These are phyloP conservation scores for Taenioides sp. DNA, from an alignment of 2,797 vertebrate genomes.

Conservation along the genomic window DNA sequence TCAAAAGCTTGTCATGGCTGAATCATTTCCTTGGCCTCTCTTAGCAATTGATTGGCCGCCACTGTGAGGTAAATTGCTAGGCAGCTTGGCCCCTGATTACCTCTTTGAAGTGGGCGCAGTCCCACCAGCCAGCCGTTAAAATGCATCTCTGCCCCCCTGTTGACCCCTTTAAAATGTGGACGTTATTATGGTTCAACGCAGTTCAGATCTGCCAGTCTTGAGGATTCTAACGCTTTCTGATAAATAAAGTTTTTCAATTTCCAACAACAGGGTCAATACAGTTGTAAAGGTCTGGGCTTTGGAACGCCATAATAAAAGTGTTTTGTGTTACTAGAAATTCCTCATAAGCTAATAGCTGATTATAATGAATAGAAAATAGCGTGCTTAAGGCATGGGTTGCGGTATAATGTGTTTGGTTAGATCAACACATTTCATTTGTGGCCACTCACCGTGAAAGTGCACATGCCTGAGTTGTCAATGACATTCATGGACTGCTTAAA, in stretches of 20 bases:
- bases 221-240: slow-evolving; percentile 41
- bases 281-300: slow-evolving; percentile 15
- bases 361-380: slow-evolving; percentile 32
- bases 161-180: slow-evolving; percentile 65
- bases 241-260: slow-evolving; percentile 42
- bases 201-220: slow-evolving; percentile 56
- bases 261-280: slow-evolving; percentile 8
- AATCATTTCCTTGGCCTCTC: slow-evolving; percentile 82
- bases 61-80: slow-evolving; percentile 79
- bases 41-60: slow-evolving; percentile 80
- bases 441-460: slow-evolving; percentile 19
- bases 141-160: slow-evolving; percentile 73
- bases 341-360: slow-evolving; percentile 42
- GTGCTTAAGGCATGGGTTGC: slow-evolving; percentile 27
- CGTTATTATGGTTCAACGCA: slow-evolving; percentile 71
- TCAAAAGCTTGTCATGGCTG: slow-evolving; percentile 65
- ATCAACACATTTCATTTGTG: slow-evolving; percentile 36
- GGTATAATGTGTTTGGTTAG: slow-evolving; percentile 38
- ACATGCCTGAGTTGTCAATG: slow-evolving; percentile 24
- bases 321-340: neutral
- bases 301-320: neutral
- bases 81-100: slow-evolving; percentile 81
- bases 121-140: slow-evolving; percentile 76
- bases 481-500: slow-evolving; percentile 16
- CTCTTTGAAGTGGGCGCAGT: slow-evolving; percentile 77